Percentiles rank a stretch among this genome's conserved stretches.
These are phyloP conservation scores for Silvanus unidentatus DNA, from an alignment of 2,888 invertebrate genomes.

Conservation along the genomic window DNA sequence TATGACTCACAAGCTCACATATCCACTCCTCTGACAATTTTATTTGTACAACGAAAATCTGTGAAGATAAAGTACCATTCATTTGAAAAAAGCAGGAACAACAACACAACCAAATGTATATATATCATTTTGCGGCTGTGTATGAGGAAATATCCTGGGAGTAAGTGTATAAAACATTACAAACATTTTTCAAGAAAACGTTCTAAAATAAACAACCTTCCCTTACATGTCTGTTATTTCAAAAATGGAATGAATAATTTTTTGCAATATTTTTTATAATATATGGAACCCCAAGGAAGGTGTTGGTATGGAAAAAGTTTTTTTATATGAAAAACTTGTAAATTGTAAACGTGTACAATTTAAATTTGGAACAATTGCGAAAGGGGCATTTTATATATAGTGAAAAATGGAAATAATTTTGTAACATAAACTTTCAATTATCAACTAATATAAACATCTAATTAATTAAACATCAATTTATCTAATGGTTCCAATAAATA, in stretches of 20 bases:
- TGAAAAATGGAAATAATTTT: too few relatives aligned
- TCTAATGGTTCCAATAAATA: too few relatives aligned
- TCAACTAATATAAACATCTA: too few relatives aligned
- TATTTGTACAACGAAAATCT: not conserved
- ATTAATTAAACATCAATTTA: too few relatives aligned
- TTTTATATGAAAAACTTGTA: too few relatives aligned
- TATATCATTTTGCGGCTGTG: conserved; percentile 1
- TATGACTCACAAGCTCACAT: too few relatives aligned
- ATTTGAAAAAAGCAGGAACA: not conserved
- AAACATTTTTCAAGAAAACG: conserved; percentile 6
- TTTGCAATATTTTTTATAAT: not conserved
- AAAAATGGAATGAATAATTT: conserved; percentile 3
- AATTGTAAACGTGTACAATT: too few relatives aligned
- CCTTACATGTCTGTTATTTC: conserved; percentile 3
- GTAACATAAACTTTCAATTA: too few relatives aligned
- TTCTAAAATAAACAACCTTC: conserved; percentile 6
- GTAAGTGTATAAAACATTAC: conserved; percentile 7
- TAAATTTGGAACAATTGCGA: too few relatives aligned
- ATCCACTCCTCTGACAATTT: too few relatives aligned
- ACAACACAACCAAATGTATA: not conserved
- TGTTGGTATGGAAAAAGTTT: too few relatives aligned
- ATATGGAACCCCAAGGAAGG: not conserved
- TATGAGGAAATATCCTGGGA: conserved; percentile 1
- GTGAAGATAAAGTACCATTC: conserved; percentile 1
- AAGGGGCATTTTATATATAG: too few relatives aligned